Conservation (phyloP, 2,888 invertebrate species). For the Prostheceraeus crozeri region DNA sequence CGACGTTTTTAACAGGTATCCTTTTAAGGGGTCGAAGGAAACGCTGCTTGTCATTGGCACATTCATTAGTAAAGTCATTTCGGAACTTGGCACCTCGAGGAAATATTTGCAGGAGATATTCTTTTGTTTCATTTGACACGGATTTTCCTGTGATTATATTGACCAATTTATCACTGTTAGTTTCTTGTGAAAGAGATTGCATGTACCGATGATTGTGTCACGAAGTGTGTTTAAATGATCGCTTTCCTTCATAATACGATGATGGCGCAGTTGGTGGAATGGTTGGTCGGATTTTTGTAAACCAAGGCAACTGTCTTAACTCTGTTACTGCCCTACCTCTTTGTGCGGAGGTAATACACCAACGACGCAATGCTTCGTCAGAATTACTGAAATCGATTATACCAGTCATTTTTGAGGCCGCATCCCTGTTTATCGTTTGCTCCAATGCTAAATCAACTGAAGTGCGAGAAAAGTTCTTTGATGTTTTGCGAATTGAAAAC, state of each 20-base stretch:
- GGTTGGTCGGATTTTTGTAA: too few species aligned
- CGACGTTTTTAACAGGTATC: too few species aligned
- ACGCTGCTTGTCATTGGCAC: background rate
- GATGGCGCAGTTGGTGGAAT: too few species aligned
- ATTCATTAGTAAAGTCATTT: constrained; percentile 28
- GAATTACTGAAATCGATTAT: constrained; percentile 35
- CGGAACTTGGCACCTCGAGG: constrained; percentile 4
- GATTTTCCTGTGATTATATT: constrained; percentile 33
- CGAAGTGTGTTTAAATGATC: constrained; percentile 18
- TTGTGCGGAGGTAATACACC: constrained; percentile 34
- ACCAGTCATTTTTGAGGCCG: constrained; percentile 35
- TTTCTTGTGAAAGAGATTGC: constrained; percentile 22
- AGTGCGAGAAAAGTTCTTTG: constrained; percentile 34
- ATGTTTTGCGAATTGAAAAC: constrained; percentile 38
- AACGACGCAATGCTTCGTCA: constrained; percentile 35
- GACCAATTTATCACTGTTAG: background rate
- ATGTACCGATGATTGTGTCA: constrained; percentile 29
- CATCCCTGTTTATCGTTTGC: constrained; percentile 37
- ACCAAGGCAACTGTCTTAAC: constrained; percentile 20
- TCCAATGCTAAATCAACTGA: constrained; percentile 39
- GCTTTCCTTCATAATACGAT: too few species aligned
- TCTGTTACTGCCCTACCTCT: constrained; percentile 36
- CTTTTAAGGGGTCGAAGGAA: too few species aligned
- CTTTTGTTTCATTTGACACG: constrained; percentile 24
- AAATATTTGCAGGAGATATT: constrained; percentile 29